Conservation (phyloP, 2,888 invertebrate species). For the Drosophila demipolita region DNA sequence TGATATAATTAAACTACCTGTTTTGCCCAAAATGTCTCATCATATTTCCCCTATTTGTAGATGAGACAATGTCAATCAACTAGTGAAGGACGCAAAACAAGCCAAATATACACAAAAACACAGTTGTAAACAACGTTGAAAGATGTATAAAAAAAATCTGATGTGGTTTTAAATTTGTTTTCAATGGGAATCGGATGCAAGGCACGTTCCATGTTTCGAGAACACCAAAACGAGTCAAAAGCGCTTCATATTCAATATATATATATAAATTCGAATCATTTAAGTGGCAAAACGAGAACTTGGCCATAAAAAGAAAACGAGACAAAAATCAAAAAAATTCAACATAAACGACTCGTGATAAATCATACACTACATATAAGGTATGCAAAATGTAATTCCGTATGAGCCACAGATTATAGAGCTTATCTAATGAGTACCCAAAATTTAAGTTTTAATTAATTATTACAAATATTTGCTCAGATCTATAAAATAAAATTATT, state of each 20-base stretch:
- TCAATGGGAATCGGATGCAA: constrained; percentile 46
- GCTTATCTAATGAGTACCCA: not conserved
- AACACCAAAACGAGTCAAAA: constrained; percentile 41
- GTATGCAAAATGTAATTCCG: not conserved
- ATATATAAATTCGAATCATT: constrained; percentile 9
- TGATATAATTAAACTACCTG: constrained; percentile 35
- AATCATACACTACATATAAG: not conserved
- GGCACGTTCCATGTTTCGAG: constrained; percentile 61
- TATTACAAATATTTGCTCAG: not conserved
- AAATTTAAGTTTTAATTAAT: not conserved
- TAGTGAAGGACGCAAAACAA: constrained; percentile 40
- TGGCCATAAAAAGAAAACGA: constrained; percentile 30
- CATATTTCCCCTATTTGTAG: constrained; percentile 38
- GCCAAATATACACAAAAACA: constrained; percentile 6
- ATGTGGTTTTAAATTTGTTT: constrained; percentile 15
- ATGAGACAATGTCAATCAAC: constrained; percentile 46
- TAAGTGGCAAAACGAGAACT: constrained; percentile 44
- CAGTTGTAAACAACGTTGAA: constrained; percentile 27
- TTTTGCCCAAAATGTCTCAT: constrained; percentile 30
- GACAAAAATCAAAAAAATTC: constrained; percentile 2
- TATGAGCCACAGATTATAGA: not conserved
- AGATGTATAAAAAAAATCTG: constrained; percentile 11
- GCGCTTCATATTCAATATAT: constrained; percentile 25
- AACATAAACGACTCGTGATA: constrained; percentile 1
- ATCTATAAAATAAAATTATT: too few relatives aligned